These are phyloP conservation scores for Crotalus horridus DNA, from an alignment of 2,113 vertebrate genomes.

Conservation along the genomic window DNA sequence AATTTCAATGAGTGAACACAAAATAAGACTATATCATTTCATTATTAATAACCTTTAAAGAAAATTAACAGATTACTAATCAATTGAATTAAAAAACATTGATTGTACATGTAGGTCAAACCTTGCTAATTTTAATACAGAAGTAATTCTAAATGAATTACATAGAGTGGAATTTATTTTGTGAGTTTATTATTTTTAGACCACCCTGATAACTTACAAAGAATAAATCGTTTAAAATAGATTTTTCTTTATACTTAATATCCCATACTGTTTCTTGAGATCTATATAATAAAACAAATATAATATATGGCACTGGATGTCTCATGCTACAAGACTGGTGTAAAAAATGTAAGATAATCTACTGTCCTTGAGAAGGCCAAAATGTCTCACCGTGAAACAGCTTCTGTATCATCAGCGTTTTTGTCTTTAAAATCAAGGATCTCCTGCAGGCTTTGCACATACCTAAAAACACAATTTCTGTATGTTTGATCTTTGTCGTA, in stretches of 20 bases:
- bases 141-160: neutral
- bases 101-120: neutral
- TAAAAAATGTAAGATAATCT: neutral
- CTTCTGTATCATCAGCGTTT: slow-evolving; percentile 80
- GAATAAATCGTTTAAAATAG: neutral
- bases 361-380: neutral
- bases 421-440: slow-evolving; percentile 91
- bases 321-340: neutral
- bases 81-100: neutral
- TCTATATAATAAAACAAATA: neutral
- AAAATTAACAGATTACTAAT: neutral
- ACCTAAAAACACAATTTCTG: slow-evolving; percentile 73
- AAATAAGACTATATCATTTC: neutral
- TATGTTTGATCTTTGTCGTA: neutral
- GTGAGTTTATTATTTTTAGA: neutral
- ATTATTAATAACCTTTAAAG: neutral
- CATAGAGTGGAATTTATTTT: neutral
- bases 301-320: no score
- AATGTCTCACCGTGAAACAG: slow-evolving; percentile 78
- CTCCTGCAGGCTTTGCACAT: slow-evolving; percentile 90
- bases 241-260: neutral
- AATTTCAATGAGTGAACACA: neutral
- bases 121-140: neutral
- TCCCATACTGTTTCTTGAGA: neutral
- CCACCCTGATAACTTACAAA: neutral